phyloP scores from a whole-genome alignment of 1,140 invertebrate genomes.

The Polypedilum vanderplanki region DNA sequence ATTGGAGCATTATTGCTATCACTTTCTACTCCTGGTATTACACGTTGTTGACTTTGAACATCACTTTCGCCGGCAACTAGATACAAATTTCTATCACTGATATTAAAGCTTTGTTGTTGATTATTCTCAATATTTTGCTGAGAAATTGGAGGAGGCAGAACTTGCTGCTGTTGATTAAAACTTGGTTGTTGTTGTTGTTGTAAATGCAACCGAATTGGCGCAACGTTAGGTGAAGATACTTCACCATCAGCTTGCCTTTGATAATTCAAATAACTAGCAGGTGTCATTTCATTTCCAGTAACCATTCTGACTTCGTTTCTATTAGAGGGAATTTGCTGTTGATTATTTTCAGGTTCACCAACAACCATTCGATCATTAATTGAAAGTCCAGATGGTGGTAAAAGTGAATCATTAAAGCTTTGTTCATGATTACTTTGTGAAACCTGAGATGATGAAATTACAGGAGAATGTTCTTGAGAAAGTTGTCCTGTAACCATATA shows the following conservation, averaged over 20 bases:
- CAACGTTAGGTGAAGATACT: constrained; percentile 34
- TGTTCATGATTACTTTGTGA: constrained; percentile 33
- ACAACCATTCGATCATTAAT: constrained; percentile 58
- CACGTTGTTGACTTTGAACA: constrained; percentile 36
- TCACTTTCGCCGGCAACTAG: constrained; percentile 35
- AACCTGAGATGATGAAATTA: constrained; percentile 36
- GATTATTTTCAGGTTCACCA: constrained; percentile 55
- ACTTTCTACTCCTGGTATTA: constrained; percentile 46
- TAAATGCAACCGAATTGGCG: neutral
- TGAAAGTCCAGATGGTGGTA: constrained; percentile 54
- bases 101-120: constrained; percentile 29
- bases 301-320: constrained; percentile 52
- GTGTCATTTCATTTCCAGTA: constrained; percentile 41
- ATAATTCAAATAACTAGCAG: constrained; percentile 32
- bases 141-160: neutral
- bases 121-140: neutral
- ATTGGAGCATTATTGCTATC: constrained; percentile 4
- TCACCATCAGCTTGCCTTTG: constrained; percentile 43
- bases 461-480: constrained; percentile 49
- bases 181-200: neutral
- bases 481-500: constrained; percentile 65
- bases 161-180: neutral
- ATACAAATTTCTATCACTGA: constrained; percentile 36
- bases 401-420: constrained; percentile 32
- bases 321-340: constrained; percentile 46